Conservation (phyloP, 1,140 invertebrate species). For the Drosophila nannoptera region DNA sequence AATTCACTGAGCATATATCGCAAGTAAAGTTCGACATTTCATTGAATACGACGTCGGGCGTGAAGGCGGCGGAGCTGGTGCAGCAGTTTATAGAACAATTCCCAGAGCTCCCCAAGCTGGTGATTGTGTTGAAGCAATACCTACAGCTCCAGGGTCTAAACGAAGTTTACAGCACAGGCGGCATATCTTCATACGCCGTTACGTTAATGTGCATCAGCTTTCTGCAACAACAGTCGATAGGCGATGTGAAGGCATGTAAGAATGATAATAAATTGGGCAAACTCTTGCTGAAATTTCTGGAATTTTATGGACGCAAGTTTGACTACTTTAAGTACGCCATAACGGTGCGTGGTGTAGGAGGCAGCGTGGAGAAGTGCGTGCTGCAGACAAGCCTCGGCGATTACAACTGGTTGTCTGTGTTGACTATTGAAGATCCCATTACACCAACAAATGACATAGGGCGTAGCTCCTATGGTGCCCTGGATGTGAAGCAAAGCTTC, state of each 20-base stretch:
- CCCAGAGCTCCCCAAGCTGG: constrained; percentile 56
- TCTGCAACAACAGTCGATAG: constrained; percentile 37
- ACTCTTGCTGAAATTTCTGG: constrained; percentile 56
- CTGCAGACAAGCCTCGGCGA: constrained; percentile 20
- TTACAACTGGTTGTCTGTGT: constrained; percentile 46
- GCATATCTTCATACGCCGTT: constrained; percentile 55
- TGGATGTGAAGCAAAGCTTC: constrained; percentile 50
- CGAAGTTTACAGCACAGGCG: constrained; percentile 52
- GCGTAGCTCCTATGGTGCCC: constrained; percentile 49
- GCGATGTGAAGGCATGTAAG: constrained; percentile 14
- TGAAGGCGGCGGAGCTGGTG: constrained; percentile 53
- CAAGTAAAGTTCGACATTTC: constrained; percentile 58
- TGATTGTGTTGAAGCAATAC: constrained; percentile 57
- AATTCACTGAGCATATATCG: constrained; percentile 54
- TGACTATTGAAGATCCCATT: constrained; percentile 61
- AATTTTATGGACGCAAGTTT: constrained; percentile 62
- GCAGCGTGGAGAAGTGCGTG: constrained; percentile 42
- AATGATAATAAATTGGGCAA: constrained; percentile 43
- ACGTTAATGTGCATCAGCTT: constrained; percentile 60
- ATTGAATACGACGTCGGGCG: constrained; percentile 52
- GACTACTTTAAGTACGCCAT: constrained; percentile 56
- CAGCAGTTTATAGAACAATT: constrained; percentile 41
- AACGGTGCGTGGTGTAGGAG: constrained; percentile 30
- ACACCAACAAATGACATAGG: constrained; percentile 62
- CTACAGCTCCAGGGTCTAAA: constrained; percentile 47